Evolutionary conservation across 2,113 vertebrate species (phyloP), one percentile per base, ranked within the genome.

Genomic region (Pelodiscus sinensis): DNA sequence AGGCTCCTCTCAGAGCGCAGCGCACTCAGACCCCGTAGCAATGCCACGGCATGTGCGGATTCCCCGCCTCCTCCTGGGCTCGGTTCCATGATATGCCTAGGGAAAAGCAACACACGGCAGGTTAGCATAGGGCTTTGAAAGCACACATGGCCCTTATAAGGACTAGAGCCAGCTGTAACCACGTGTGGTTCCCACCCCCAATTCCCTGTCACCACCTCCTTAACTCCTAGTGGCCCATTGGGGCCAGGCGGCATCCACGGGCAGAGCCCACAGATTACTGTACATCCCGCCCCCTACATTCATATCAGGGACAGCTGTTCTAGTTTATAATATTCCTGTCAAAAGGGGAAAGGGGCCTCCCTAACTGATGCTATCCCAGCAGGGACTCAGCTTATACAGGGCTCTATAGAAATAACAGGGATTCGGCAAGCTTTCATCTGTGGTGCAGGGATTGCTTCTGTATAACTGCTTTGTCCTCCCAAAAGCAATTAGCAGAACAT

Each of bases 21-120:
- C 75, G 99, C 99, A 3, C 99, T 99, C 97, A 99, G 98, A 31
- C 99, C 99, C 2, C 98, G 98, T 92, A 99, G 97, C 88, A 99
- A 97, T 83, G 99, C 99, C 95, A 99, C 98, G 29, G 99, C 99
- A 6, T 99, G 99, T 1, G 99, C 98, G 0, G 98, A 98, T 89
- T 99, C 99, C 25, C 75, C 1, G 85, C 84, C 55, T 38, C 57
- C 80, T 58, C 87, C 81, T 87, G 86, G n/a, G 96, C n/a, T 71
- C 8, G 21, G 75, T 44, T 55, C 44, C 22, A 31, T n/a, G n/a
- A 31, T n/a, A n/a, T 11, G 50, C 13, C 58, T 44, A 50, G 10
- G 44, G 15, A 58, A 27, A 71, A 18, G n/a, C 54, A 38, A 31
- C 57, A 54, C 79, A 27, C 60, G 54, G 55, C n/a, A 57, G 68